Percentiles rank a stretch among this genome's conserved stretches.
These are phyloP conservation scores for Poeciliopsis infans DNA, from an alignment of 2,797 vertebrate genomes.

Conservation along the genomic window DNA sequence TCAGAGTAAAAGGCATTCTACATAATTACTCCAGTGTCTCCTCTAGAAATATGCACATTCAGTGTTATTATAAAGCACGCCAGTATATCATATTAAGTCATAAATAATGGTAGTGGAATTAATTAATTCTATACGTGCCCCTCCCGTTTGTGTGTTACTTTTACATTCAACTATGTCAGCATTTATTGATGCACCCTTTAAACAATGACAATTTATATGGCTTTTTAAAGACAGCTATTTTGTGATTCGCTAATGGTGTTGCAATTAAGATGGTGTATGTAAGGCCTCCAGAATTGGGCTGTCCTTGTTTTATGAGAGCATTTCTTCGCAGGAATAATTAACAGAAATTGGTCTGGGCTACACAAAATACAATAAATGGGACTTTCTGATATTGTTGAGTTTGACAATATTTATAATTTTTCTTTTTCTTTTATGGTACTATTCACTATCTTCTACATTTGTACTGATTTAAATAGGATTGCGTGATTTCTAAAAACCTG, in stretches of 20 bases:
- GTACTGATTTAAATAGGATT: background rate
- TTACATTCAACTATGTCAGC: slow-evolving; percentile 84
- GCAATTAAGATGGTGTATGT: slow-evolving; percentile 29
- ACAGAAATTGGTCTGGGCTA: background rate
- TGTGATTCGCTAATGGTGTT: slow-evolving; percentile 33
- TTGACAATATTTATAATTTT: background rate
- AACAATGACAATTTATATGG: slow-evolving; percentile 80
- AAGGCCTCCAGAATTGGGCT: slow-evolving; percentile 5
- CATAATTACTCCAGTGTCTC: slow-evolving; percentile 83
- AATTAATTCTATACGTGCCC: slow-evolving; percentile 79
- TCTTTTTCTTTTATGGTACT: background rate
- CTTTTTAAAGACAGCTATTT: slow-evolving; percentile 61
- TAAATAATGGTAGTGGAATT: slow-evolving; percentile 83
- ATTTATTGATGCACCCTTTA: slow-evolving; percentile 82
- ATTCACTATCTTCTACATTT: background rate
- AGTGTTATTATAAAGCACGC: slow-evolving; percentile 81
- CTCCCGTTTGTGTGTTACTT: slow-evolving; percentile 64
- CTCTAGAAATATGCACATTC: slow-evolving; percentile 82
- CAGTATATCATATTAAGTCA: slow-evolving; percentile 86
- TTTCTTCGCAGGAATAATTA: background rate
- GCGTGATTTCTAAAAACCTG: background rate
- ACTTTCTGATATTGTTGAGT: background rate
- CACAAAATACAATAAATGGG: background rate
- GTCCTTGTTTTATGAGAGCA: background rate
- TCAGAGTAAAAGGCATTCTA: slow-evolving; percentile 80